A percentile compares a stretch with the other conserved stretches of the same genome.
Conservation (phyloP, 2,888 invertebrate genomes). For the Sinopyrophorus schimmeli region DNA sequence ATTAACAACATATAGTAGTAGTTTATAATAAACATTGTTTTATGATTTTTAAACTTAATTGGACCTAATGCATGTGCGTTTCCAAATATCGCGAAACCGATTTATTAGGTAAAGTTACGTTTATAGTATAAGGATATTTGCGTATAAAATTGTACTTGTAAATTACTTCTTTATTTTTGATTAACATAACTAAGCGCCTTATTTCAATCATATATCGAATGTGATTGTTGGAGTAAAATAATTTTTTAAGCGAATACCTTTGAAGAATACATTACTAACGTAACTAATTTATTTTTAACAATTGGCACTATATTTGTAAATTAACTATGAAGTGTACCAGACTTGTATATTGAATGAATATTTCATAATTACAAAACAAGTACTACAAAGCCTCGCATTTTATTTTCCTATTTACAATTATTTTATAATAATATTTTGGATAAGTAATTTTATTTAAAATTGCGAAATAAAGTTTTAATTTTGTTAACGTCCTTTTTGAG, state of each 20-base stretch:
- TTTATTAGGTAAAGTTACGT: slow-evolving; percentile 17
- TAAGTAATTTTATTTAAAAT: no score
- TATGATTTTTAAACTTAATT: slow-evolving; percentile 16
- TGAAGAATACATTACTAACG: no score
- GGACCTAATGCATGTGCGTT: slow-evolving; percentile 21
- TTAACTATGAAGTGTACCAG: slow-evolving; percentile 1
- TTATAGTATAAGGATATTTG: slow-evolving; percentile 2
- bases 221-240: no score
- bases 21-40: slow-evolving; percentile 19
- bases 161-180: slow-evolving; percentile 1
- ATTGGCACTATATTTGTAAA: no score
- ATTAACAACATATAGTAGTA: slow-evolving; percentile 24
- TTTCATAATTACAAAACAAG: slow-evolving; percentile 16
- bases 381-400: slow-evolving; percentile 9
- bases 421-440: no score
- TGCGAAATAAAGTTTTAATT: not conserved
- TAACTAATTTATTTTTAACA: no score
- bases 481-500: not conserved
- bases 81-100: no score
- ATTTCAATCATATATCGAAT: not conserved
- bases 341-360: slow-evolving; percentile 8
- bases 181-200: slow-evolving; percentile 1
- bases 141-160: slow-evolving; percentile 19
- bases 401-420: not conserved
- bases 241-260: no score